Evolutionary conservation across 2,797 vertebrate genomes (phyloP).

Genomic region (Cynopterus sphinx): DNA sequence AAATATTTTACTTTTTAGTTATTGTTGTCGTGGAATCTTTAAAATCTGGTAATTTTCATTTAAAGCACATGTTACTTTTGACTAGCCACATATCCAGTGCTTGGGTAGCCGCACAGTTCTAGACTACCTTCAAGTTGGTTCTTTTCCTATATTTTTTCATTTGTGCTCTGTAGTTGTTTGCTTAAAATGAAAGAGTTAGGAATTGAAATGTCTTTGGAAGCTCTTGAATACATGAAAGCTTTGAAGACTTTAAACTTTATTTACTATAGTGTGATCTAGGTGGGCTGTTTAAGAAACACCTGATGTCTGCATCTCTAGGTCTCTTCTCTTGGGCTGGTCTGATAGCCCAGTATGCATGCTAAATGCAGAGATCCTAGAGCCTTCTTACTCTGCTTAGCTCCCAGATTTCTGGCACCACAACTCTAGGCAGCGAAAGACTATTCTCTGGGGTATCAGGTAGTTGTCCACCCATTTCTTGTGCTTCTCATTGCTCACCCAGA

Average conservation of each 20-base stretch:
- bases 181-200: slow-evolving; percentile 9
- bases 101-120: neutral
- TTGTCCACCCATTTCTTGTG: neutral
- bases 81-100: neutral
- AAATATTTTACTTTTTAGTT: neutral
- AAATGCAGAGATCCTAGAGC: neutral
- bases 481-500: neutral
- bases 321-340: neutral
- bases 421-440: neutral
- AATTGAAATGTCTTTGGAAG: slow-evolving; percentile 16
- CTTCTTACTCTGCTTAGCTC: neutral
- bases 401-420: neutral
- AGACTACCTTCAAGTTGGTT: neutral
- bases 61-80: neutral
- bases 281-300: neutral
- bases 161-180: neutral
- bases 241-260: slow-evolving; percentile 22
- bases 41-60: neutral
- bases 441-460: neutral
- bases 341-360: neutral
- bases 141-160: neutral
- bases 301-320: neutral
- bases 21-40: neutral
- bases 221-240: neutral
- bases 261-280: neutral